A percentile compares a stretch with the other conserved stretches of the same genome.
Conservation (phyloP, 2,888 invertebrate species). For the Philopedon plagiatum region DNA sequence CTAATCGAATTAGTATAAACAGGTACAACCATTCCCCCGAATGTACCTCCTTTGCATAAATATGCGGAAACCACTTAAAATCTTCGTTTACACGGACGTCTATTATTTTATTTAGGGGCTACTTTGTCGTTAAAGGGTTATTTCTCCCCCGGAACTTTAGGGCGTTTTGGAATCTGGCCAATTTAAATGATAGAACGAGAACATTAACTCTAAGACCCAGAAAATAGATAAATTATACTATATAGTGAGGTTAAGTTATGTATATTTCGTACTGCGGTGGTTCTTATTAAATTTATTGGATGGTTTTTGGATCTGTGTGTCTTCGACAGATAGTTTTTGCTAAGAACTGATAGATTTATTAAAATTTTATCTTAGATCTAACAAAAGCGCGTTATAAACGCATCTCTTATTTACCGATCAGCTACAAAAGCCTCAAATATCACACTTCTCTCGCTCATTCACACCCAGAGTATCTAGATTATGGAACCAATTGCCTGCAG, state of each 20-base stretch:
- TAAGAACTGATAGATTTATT: too few species aligned
- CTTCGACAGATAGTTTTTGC: too few species aligned
- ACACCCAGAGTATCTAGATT: too few species aligned
- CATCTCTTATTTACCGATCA: too few species aligned
- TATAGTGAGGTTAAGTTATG: slow-evolving; percentile 45
- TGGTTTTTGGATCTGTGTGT: too few species aligned
- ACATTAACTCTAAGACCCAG: slow-evolving; percentile 66
- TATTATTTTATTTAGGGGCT: slow-evolving; percentile 46
- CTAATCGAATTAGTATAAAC: slow-evolving; percentile 7
- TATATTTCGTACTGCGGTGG: slow-evolving; percentile 32
- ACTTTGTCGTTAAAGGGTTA: slow-evolving; percentile 45
- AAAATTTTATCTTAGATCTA: too few species aligned
- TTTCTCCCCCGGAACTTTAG: slow-evolving; percentile 22
- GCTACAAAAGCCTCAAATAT: too few species aligned
- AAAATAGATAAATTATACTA: slow-evolving; percentile 67
- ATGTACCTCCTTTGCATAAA: slow-evolving; percentile 18
- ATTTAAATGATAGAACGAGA: slow-evolving; percentile 68
- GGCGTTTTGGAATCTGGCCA: slow-evolving; percentile 64
- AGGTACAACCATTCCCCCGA: background rate
- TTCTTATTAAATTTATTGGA: slow-evolving; percentile 4
- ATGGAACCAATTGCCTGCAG: too few species aligned
- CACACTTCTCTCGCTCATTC: too few species aligned
- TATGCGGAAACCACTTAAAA: slow-evolving; percentile 47
- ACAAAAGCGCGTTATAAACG: too few species aligned
- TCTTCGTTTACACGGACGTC: slow-evolving; percentile 29